phyloP scores from a whole-genome alignment of 1,140 invertebrate species.

The Drosophila pandora region DNA sequence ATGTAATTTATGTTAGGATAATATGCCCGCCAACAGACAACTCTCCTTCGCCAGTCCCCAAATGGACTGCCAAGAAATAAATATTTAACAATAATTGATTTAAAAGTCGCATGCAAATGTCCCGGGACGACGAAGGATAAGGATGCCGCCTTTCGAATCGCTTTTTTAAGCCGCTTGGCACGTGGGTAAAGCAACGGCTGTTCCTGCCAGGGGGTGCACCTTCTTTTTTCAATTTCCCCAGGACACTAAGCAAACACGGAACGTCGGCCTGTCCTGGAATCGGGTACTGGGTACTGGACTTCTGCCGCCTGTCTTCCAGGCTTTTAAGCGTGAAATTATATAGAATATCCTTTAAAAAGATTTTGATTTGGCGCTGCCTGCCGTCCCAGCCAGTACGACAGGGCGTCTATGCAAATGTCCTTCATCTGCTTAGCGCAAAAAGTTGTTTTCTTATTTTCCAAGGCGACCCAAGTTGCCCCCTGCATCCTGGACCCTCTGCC shows the following conservation, averaged over 20 bases:
- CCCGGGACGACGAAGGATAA: constrained; percentile 17
- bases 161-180: constrained; percentile 74
- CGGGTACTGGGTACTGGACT: constrained; percentile 7
- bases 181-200: constrained; percentile 77
- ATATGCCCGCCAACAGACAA: constrained; percentile 50
- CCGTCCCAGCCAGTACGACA: constrained; percentile 3
- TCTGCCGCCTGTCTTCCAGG: constrained; percentile 27
- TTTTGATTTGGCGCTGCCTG: constrained; percentile 69
- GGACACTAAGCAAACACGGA: constrained; percentile 59
- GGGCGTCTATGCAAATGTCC: constrained; percentile 70
- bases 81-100: constrained; percentile 83
- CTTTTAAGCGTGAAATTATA: constrained; percentile 71
- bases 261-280: constrained; percentile 8
- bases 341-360: constrained; percentile 82
- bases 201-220: constrained; percentile 35
- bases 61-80: constrained; percentile 79
- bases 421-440: constrained; percentile 78
- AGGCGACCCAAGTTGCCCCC: constrained; percentile 43
- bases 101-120: constrained; percentile 81
- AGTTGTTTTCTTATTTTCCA: constrained; percentile 79
- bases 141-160: constrained; percentile 7
- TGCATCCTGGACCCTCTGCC: neutral
- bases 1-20: constrained; percentile 82
- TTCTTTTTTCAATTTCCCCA: constrained; percentile 55
- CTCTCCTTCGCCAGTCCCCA: constrained; percentile 20